phyloP scores from a whole-genome alignment of 2,113 vertebrate species.

The Fregata magnificens region DNA sequence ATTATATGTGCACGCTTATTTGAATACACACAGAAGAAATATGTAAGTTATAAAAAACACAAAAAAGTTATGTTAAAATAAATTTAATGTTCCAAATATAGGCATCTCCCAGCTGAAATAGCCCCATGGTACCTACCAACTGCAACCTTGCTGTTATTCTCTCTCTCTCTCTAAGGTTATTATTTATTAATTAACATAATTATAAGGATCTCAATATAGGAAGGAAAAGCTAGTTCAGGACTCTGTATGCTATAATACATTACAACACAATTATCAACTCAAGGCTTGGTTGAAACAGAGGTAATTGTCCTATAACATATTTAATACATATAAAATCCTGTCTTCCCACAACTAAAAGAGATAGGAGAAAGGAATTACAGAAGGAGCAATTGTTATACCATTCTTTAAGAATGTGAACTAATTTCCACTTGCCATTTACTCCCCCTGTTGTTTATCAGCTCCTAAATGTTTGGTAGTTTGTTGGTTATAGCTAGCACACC shows the following conservation, averaged over 20 bases:
- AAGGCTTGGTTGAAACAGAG: conserved; percentile 36
- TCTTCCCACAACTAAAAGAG: conserved; percentile 18
- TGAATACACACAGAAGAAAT: background rate
- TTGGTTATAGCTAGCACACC: background rate
- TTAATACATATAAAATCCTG: conserved; percentile 47
- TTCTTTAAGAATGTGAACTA: background rate
- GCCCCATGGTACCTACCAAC: background rate
- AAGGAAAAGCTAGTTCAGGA: conserved; percentile 31
- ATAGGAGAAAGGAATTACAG: background rate
- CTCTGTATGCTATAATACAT: conserved; percentile 26
- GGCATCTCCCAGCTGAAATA: conserved; percentile 34
- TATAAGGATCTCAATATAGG: conserved; percentile 44
- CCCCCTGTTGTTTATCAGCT: background rate
- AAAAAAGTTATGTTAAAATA: background rate
- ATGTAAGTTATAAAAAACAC: background rate
- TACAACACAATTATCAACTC: conserved; percentile 46
- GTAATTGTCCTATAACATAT: conserved; percentile 37
- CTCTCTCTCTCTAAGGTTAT: conserved; percentile 49
- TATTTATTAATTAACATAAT: conserved; percentile 64
- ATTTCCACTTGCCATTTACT: background rate
- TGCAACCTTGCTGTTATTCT: conserved; percentile 11
- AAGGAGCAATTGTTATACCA: conserved; percentile 18
- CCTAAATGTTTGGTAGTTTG: background rate
- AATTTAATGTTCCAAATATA: conserved; percentile 30
- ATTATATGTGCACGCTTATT: background rate